Evolutionary conservation across 2,797 vertebrate species (phyloP).

Genomic region (Bufotes viridis): DNA sequence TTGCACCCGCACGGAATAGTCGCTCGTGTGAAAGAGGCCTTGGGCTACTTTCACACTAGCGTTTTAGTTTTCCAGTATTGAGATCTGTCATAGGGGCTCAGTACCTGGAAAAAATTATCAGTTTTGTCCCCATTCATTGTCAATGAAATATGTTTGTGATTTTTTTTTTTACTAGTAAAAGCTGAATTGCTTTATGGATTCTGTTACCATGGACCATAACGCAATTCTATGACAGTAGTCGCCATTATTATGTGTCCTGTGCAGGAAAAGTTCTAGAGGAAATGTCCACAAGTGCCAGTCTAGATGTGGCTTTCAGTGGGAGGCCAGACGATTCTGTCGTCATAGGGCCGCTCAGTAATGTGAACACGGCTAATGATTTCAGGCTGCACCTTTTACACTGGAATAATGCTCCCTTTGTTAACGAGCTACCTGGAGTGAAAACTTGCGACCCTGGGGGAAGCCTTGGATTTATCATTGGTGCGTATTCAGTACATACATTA

Average conservation of each 20-base stretch:
- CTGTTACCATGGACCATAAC: no score
- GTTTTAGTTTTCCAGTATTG: no score
- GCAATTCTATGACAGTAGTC: no score
- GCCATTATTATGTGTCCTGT: neutral
- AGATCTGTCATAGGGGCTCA: no score
- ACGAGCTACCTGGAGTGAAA: neutral
- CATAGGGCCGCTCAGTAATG: neutral
- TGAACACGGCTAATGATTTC: slow-evolving; percentile 31
- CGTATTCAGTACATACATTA: neutral
- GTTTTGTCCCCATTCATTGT: no score
- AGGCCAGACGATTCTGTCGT: neutral
- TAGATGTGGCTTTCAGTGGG: neutral
- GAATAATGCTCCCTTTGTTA: slow-evolving; percentile 39
- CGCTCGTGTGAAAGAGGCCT: no score
- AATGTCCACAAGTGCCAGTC: neutral
- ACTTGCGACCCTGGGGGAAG: neutral
- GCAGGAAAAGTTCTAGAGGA: neutral
- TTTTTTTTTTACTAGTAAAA: no score
- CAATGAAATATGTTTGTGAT: no score
- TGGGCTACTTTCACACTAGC: no score
- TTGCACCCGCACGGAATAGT: no score
- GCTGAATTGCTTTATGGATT: no score
- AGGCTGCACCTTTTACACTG: slow-evolving; percentile 5
- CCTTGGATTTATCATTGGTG: neutral
- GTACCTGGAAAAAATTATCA: no score